These are phyloP conservation scores for Setipinna tenuifilis DNA, from an alignment of 2,797 vertebrate genomes.

Conservation along the genomic window DNA sequence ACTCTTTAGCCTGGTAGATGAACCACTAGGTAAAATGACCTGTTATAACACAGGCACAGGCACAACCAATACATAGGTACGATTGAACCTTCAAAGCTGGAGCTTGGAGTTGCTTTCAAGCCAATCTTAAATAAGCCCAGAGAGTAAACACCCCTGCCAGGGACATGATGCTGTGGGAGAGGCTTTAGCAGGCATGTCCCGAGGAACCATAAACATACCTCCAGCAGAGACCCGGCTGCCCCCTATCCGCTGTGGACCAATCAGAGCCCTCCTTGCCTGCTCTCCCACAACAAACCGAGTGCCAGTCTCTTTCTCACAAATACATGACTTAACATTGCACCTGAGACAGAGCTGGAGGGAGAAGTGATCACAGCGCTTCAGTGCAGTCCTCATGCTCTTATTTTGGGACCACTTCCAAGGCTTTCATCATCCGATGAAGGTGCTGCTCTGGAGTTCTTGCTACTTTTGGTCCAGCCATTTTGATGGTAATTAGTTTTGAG, in stretches of 20 bases:
- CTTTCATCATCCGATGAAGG: not conserved
- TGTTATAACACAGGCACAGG: too few relatives aligned
- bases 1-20: too few relatives aligned
- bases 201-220: constrained; percentile 69
- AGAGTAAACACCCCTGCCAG: not conserved
- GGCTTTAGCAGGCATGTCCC: constrained; percentile 28
- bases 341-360: not conserved
- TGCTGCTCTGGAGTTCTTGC: not conserved
- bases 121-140: not conserved
- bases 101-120: too few relatives aligned
- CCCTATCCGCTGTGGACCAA: constrained; percentile 69
- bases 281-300: constrained; percentile 68
- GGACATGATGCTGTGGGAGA: not conserved
- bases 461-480: not conserved
- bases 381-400: not conserved
- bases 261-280: constrained; percentile 45
- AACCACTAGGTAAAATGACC: too few relatives aligned
- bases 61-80: too few relatives aligned
- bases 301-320: not conserved
- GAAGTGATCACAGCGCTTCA: not conserved
- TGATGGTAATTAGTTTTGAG: not conserved
- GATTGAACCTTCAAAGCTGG: too few relatives aligned
- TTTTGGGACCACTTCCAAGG: not conserved
- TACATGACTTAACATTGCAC: constrained; percentile 4
- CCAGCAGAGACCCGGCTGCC: constrained; percentile 58